Conservation (phyloP, 2,797 vertebrate species). For the Sebastes jordani region DNA sequence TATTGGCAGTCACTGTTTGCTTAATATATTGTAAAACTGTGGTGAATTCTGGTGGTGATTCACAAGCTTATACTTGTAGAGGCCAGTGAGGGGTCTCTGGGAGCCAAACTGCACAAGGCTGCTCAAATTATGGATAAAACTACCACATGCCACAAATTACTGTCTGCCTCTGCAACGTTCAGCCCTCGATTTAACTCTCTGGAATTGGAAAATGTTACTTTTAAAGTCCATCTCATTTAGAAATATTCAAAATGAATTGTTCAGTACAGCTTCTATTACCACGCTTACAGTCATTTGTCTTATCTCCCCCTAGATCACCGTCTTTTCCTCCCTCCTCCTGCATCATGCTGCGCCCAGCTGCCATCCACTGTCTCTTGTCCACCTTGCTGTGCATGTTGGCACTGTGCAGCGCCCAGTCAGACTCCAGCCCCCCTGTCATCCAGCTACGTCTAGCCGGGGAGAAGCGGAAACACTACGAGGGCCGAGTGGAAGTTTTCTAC, state of each 20-base stretch:
- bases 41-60: not conserved
- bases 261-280: not conserved
- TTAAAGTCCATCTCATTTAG: not conserved
- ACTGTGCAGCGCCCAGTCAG: slow-evolving; percentile 63
- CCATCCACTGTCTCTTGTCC: slow-evolving; percentile 38
- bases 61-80: slow-evolving; percentile 14
- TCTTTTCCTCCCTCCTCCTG: slow-evolving; percentile 1
- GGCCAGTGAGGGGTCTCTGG: slow-evolving; percentile 18
- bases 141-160: slow-evolving; percentile 38
- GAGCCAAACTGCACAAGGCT: slow-evolving; percentile 9
- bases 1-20: slow-evolving; percentile 12
- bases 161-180: slow-evolving; percentile 10
- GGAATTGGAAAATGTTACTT: not conserved
- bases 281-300: slow-evolving; percentile 2
- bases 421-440: slow-evolving; percentile 69
- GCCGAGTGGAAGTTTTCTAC: slow-evolving; percentile 91
- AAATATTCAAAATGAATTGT: not conserved
- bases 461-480: slow-evolving; percentile 92
- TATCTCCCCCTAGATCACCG: slow-evolving; percentile 29
- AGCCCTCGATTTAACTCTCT: slow-evolving; percentile 1
- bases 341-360: slow-evolving; percentile 56
- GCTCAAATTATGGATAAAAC: slow-evolving; percentile 35
- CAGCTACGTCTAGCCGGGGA: slow-evolving; percentile 90
- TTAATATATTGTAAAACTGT: slow-evolving; percentile 17
- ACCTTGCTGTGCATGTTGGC: slow-evolving; percentile 48